Conservation (phyloP, 1,140 invertebrate genomes). For the Listronotus oregonensis region DNA sequence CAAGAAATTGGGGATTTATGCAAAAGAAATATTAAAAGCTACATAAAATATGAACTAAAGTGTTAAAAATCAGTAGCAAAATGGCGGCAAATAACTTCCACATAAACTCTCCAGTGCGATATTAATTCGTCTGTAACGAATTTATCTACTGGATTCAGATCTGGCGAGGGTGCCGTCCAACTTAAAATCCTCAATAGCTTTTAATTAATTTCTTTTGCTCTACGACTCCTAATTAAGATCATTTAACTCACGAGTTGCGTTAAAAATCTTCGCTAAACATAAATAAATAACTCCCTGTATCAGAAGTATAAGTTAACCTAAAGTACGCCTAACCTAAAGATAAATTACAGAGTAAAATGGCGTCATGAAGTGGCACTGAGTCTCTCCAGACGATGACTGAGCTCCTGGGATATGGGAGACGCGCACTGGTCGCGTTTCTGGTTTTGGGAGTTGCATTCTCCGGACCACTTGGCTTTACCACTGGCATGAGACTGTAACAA, state of each 20-base stretch:
- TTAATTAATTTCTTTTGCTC: too few species aligned
- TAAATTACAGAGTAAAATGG: slow-evolving; percentile 50
- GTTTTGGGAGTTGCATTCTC: slow-evolving; percentile 61
- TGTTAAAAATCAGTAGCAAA: too few species aligned
- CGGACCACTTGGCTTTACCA: slow-evolving; percentile 75
- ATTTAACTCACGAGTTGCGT: too few species aligned
- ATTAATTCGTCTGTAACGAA: too few species aligned
- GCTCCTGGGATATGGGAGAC: slow-evolving; percentile 52
- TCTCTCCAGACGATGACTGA: slow-evolving; percentile 60
- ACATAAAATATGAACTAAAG: too few species aligned
- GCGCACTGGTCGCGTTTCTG: slow-evolving; percentile 22
- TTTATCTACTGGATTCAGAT: too few species aligned
- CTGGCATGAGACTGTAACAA: slow-evolving; percentile 72
- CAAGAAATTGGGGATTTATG: slow-evolving; percentile 16
- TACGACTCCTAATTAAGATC: neutral
- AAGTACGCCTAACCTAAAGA: slow-evolving; percentile 7
- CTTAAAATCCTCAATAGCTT: too few species aligned
- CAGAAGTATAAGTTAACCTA: slow-evolving; percentile 28
- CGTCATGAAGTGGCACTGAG: slow-evolving; percentile 58
- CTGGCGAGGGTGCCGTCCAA: too few species aligned
- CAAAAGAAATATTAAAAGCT: neutral
- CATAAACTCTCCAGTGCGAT: too few species aligned
- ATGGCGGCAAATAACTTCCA: too few species aligned
- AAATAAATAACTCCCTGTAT: slow-evolving; percentile 37
- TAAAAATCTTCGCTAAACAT: neutral